Conservation (phyloP, 2,113 vertebrate species). For the Nothocercus nigrocapillus region DNA sequence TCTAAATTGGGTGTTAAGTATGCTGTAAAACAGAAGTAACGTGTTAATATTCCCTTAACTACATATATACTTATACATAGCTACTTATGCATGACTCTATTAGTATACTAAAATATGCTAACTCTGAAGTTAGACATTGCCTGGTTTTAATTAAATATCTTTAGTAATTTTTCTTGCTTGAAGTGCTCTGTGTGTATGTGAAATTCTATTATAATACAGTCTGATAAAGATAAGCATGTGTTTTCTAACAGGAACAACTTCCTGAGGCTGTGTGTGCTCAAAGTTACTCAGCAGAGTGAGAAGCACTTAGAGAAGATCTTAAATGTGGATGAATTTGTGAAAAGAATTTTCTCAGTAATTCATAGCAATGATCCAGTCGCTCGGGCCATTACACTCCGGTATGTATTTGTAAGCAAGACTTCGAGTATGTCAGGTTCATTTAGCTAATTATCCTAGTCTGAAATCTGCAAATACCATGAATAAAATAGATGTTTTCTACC, state of each 20-base stretch:
- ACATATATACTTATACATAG: too few species aligned
- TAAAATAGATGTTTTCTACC: fast-evolving
- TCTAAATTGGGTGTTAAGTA: not conserved
- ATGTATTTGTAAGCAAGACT: not conserved
- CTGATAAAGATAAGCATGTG: not conserved
- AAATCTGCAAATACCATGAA: not conserved
- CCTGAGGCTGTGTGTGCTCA: slow-evolving; percentile 93
- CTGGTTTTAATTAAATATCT: not conserved
- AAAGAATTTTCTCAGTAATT: slow-evolving; percentile 97
- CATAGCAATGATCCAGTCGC: slow-evolving; percentile 98
- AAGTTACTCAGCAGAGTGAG: slow-evolving; percentile 98
- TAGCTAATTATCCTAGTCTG: not conserved
- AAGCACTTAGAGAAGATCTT: slow-evolving; percentile 98
- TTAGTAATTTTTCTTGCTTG: not conserved
- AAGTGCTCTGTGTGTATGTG: not conserved
- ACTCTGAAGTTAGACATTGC: not conserved
- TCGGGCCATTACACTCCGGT: slow-evolving; percentile 96
- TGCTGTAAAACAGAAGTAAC: not conserved
- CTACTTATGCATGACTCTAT: not conserved
- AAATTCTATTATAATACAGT: not conserved
- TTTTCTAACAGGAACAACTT: slow-evolving; percentile 91
- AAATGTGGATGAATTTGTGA: slow-evolving; percentile 98
- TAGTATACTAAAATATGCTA: not conserved
- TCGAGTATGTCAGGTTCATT: too few species aligned
- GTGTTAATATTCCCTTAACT: not conserved